Percentiles rank a stretch among this genome's conserved stretches.
Evolutionary conservation across 2,113 vertebrate species (phyloP).

Genomic region (Gymnocephalus cernua): DNA sequence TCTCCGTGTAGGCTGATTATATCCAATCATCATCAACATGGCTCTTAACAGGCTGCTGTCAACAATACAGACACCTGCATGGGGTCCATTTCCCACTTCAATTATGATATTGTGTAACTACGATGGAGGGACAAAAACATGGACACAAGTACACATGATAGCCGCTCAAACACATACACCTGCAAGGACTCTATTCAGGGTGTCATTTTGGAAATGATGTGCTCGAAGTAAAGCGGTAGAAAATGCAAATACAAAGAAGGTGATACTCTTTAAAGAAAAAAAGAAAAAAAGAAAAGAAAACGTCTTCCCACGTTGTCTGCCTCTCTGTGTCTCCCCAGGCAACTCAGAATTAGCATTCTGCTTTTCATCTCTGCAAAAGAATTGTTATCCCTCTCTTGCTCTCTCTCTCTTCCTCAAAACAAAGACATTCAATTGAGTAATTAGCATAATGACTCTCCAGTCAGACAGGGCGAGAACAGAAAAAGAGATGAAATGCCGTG

Average conservation of each 20-base stretch:
- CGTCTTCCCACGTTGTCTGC: constrained; percentile 31
- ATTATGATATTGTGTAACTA: constrained; percentile 5
- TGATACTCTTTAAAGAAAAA: constrained; percentile 45
- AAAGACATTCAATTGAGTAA: constrained; percentile 46
- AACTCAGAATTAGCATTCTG: constrained; percentile 53
- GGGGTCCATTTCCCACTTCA: constrained; percentile 9
- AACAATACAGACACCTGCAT: constrained; percentile 54
- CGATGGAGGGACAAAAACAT: background rate
- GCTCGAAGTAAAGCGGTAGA: background rate
- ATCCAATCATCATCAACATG: constrained; percentile 68
- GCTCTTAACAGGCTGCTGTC: constrained; percentile 36
- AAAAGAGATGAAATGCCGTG: background rate
- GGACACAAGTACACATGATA: background rate
- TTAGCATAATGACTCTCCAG: constrained; percentile 51
- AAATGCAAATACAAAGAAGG: constrained; percentile 35
- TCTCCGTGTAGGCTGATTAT: constrained; percentile 63
- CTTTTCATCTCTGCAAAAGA: constrained; percentile 61
- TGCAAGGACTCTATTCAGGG: background rate
- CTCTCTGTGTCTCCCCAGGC: constrained; percentile 41
- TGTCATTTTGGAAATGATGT: background rate
- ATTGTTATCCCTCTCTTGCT: constrained; percentile 26
- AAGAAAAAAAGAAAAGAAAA: constrained; percentile 44
- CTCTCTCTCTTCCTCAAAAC: constrained; percentile 35
- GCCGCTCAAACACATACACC: constrained; percentile 13
- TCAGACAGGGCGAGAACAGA: constrained; percentile 11